phyloP scores from a whole-genome alignment of 2,113 vertebrate species.

The Calidris pygmaea region DNA sequence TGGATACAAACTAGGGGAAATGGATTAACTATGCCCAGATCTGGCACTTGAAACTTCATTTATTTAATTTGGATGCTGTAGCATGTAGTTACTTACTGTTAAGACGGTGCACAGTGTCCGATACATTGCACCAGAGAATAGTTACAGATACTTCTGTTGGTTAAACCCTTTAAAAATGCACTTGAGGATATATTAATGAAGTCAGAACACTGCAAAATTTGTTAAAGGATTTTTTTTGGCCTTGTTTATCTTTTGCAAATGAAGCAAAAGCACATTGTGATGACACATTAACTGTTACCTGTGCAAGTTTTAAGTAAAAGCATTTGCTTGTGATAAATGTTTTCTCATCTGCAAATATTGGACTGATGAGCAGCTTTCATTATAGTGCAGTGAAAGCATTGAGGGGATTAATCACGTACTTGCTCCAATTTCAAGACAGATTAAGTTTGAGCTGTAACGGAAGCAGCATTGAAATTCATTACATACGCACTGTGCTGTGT shows the following conservation, averaged over 20 bases:
- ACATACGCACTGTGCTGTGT: not conserved
- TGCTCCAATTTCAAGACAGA: not conserved
- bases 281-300: not conserved
- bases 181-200: not conserved
- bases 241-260: not conserved
- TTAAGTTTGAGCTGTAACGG: not conserved
- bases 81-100: not conserved
- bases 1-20: not conserved
- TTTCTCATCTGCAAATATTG: conserved; percentile 2
- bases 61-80: conserved; percentile 18
- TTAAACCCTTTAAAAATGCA: not conserved
- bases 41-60: not conserved
- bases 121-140: not conserved
- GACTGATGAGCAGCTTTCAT: not conserved
- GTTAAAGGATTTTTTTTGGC: not conserved
- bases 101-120: not conserved
- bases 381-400: not conserved
- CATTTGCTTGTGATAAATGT: not conserved
- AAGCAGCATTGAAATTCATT: not conserved
- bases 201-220: not conserved
- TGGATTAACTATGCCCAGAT: not conserved
- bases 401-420: not conserved
- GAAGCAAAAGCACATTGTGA: not conserved
- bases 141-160: not conserved
- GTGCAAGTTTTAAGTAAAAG: not conserved